Evolutionary conservation across 2,113 vertebrate genomes (phyloP).

Genomic region (Pogona vitticeps): DNA sequence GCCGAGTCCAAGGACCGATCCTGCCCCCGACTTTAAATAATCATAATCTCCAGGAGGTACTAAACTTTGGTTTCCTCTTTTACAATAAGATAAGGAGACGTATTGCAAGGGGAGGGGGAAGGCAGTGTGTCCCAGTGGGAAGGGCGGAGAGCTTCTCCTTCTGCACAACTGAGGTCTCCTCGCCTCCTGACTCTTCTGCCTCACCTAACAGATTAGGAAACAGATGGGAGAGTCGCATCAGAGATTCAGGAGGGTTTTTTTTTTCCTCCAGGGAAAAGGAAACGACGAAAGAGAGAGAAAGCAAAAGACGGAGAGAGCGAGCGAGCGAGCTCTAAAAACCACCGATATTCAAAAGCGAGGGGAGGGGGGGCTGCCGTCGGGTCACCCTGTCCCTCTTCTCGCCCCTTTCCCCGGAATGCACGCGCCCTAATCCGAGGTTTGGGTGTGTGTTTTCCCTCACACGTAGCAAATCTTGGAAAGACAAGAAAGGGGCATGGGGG

Average conservation of each 20-base stretch:
- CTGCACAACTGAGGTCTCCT: constrained; percentile 5
- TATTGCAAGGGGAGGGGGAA: not conserved
- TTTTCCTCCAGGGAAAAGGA: not conserved
- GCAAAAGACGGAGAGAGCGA: not conserved
- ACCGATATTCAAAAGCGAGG: too few species aligned
- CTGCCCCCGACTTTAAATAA: not conserved
- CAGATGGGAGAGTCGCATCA: constrained; percentile 36
- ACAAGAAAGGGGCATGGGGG: too few species aligned
- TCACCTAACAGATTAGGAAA: constrained; percentile 50
- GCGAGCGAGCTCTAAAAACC: too few species aligned
- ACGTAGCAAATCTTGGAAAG: not conserved
- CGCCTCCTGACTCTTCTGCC: constrained; percentile 27
- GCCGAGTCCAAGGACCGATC: not conserved
- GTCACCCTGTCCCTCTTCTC: too few species aligned
- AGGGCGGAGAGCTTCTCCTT: not conserved
- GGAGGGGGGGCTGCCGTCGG: too few species aligned
- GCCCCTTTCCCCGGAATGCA: not conserved
- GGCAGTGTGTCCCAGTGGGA: not conserved
- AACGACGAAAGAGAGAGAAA: not conserved
- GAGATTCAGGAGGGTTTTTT: constrained; percentile 24
- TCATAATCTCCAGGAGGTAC: not conserved
- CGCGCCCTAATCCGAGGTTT: not conserved
- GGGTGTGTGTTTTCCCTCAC: not conserved
- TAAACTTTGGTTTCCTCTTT: constrained; percentile 40
- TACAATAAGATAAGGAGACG: not conserved